Conservation (phyloP, 2,797 vertebrate genomes). For the Microctenopoma lineatum region DNA sequence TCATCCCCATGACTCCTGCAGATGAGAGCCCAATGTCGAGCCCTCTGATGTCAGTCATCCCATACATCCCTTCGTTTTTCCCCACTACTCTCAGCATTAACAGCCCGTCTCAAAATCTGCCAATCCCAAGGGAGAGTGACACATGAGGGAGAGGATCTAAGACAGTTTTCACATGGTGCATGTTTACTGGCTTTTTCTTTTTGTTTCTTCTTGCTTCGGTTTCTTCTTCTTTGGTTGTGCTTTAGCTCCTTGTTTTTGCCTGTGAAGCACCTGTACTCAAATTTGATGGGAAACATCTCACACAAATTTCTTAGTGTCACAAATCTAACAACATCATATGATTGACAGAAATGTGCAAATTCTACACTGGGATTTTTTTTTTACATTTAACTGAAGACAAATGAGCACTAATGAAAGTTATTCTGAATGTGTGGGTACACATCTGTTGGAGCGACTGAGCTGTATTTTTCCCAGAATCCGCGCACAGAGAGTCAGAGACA, state of each 20-base stretch:
- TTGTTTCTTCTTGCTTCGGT: neutral
- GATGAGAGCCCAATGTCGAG: conserved; percentile 62
- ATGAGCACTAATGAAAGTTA: neutral
- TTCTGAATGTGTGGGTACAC: conserved; percentile 6
- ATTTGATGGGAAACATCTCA: neutral
- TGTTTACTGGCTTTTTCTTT: neutral
- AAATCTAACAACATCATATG: neutral
- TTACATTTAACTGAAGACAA: neutral
- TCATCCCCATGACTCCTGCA: conserved; percentile 70
- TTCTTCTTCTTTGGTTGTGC: conserved; percentile 1
- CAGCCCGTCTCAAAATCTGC: conserved; percentile 67
- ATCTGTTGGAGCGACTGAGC: conserved; percentile 4
- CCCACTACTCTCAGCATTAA: conserved; percentile 54
- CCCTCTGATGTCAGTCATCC: conserved; percentile 77
- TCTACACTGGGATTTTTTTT: neutral
- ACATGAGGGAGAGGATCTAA: conserved; percentile 43
- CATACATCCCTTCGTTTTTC: conserved; percentile 81
- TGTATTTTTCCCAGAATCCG: neutral
- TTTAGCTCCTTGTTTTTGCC: conserved; percentile 8
- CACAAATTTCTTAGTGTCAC: neutral
- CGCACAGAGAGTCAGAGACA: conserved; percentile 4
- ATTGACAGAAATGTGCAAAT: neutral
- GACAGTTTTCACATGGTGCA: neutral
- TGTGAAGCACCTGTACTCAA: neutral
- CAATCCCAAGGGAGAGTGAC: conserved; percentile 59